These are phyloP conservation scores for Chaetorhynchus papuensis DNA, from an alignment of 2,113 vertebrate genomes.

Conservation along the genomic window DNA sequence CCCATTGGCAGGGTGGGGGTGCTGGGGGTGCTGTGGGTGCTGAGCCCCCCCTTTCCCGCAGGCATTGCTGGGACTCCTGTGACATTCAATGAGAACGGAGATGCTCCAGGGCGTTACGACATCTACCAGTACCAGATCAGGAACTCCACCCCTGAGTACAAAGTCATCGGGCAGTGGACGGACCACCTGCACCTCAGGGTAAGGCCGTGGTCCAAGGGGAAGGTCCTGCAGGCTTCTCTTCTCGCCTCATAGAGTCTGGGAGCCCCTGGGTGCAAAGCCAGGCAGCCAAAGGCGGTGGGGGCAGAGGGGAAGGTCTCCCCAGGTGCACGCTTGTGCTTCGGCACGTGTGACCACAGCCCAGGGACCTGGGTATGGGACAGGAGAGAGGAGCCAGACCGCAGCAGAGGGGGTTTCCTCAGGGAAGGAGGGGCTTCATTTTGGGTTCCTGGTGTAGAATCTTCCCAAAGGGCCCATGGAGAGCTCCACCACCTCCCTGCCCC, in stretches of 20 bases:
- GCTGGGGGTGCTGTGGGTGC: neutral
- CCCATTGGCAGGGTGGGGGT: neutral
- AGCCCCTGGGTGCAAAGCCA: neutral
- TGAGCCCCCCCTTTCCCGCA: slow-evolving; percentile 34
- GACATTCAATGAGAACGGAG: slow-evolving; percentile 92
- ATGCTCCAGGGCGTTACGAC: slow-evolving; percentile 90
- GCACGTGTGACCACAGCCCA: fast-evolving
- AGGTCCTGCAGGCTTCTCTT: neutral
- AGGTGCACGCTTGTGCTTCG: neutral
- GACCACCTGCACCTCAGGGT: slow-evolving; percentile 89
- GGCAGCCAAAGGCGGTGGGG: neutral
- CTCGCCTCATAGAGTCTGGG: fast-evolving
- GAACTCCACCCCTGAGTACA: slow-evolving; percentile 85
- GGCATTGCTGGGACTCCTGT: slow-evolving; percentile 91
- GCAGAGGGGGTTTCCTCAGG: neutral
- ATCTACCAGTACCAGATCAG: slow-evolving; percentile 95
- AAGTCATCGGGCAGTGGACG: slow-evolving; percentile 90
- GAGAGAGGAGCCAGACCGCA: neutral
- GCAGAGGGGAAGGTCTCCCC: neutral
- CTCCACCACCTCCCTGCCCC: neutral
- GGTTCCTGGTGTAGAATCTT: neutral
- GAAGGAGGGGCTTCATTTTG: neutral
- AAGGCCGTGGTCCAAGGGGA: neutral
- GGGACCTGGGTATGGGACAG: fast-evolving
- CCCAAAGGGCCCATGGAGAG: neutral